Evolutionary conservation across 2,888 invertebrate species (phyloP), one percentile per base, ranked within the genome.

Genomic region (Drosophila limbata): DNA sequence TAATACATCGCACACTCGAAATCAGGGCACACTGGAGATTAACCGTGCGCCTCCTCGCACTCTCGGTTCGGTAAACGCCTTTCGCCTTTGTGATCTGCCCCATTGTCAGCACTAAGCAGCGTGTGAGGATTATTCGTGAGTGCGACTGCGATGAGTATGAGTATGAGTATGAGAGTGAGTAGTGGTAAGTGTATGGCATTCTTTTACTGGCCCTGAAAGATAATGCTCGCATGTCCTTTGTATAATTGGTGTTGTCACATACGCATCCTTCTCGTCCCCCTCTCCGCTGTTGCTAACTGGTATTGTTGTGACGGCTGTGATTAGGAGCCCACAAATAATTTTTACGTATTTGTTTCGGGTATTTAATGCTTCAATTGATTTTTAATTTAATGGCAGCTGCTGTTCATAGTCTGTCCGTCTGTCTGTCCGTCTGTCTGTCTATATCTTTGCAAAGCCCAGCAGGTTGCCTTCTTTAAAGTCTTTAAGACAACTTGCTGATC

Each of bases 291-390:
- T 10, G 52, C 53, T 48, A 25, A 15, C 47, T 25, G 50, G 47
- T 61, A 69, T 83, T 84, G 80, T 80, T 84, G 76, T 78, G 78
- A 78, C 68, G 61, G 60, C 44, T 73, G 50, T 77, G 79, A 77
- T 84, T 87, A 78, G 69, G 44, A 60, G 63, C 62, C 52, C 53
- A 33, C 64, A 65, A 69, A 70, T 63, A 71, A 69, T 66, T 81
- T 73, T 48, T 55, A 33, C 44, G 55, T 65, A 75, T 77, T 84
- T 86, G 75, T 81, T 73, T 77, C 59, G 67, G 72, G 84, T 77
- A 90, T 89, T 90, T 84, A 79, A 84, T 84, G 89, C 88, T 78
- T 89, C 89, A 84, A 83, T 89, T 88, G 79, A 76, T 89, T 87
- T 79, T 70, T 85, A 79, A 87, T 84, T 80, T 80, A 77, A 84